These are phyloP conservation scores for Hypomecis punctinalis DNA, from an alignment of 2,888 invertebrate species.

Conservation along the genomic window DNA sequence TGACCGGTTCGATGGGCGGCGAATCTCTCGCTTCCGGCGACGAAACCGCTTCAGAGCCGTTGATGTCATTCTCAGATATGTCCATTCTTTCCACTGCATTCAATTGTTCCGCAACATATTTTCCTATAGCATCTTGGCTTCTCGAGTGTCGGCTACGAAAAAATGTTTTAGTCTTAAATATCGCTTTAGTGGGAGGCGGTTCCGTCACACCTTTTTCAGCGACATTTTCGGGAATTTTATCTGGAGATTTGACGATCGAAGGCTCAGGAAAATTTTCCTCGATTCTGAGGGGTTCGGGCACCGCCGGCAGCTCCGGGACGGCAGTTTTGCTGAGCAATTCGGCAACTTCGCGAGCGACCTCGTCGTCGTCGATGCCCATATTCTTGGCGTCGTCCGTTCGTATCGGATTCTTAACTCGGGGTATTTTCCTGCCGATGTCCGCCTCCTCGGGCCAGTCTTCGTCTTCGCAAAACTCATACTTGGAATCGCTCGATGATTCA, in stretches of 20 bases:
- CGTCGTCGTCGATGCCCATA: constrained; percentile 74
- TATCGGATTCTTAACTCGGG: constrained; percentile 83
- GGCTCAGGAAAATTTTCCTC: constrained; percentile 86
- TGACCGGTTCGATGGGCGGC: constrained; percentile 80
- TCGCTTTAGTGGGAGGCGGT: constrained; percentile 70
- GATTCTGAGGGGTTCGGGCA: constrained; percentile 79
- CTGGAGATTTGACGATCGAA: constrained; percentile 77
- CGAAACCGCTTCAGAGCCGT: constrained; percentile 70
- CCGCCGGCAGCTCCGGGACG: constrained; percentile 84
- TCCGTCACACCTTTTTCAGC: constrained; percentile 57
- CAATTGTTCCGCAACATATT: constrained; percentile 81
- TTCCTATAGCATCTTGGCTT: constrained; percentile 82
- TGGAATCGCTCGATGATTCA: constrained; percentile 84
- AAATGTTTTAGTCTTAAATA: constrained; percentile 84
- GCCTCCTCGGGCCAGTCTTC: constrained; percentile 85
- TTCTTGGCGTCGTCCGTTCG: constrained; percentile 74
- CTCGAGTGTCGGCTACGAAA: constrained; percentile 83
- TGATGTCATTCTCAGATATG: constrained; percentile 70
- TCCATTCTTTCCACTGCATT: constrained; percentile 79
- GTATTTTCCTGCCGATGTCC: constrained; percentile 87
- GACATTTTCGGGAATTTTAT: constrained; percentile 52
- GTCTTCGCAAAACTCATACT: constrained; percentile 93
- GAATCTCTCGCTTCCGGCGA: constrained; percentile 75
- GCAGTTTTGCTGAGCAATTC: constrained; percentile 86
- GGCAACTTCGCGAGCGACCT: constrained; percentile 85